phyloP scores from a whole-genome alignment of 2,113 vertebrate genomes.

The Cepphus grylle region DNA sequence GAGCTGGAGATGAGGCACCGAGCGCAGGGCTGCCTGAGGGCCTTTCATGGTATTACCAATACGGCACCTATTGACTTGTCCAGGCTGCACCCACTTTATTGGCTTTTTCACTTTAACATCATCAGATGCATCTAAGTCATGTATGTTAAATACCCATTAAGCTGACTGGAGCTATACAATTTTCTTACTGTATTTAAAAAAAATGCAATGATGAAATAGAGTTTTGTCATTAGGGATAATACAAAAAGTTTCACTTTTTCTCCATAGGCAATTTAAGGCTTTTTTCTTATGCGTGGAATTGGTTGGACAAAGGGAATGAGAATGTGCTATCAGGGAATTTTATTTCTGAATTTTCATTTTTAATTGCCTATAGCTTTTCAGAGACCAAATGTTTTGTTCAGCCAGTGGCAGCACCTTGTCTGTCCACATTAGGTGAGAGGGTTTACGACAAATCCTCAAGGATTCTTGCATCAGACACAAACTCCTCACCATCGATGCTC shows the following conservation, averaged over 20 bases:
- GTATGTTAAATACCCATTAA: not conserved
- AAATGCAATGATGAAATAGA: not conserved
- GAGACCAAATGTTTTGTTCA: not conserved
- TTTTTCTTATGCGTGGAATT: not conserved
- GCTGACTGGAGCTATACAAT: not conserved
- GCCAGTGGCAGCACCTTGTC: not conserved
- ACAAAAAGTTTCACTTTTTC: not conserved
- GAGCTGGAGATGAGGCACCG: not conserved
- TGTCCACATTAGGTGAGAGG: not conserved
- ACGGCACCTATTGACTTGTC: not conserved
- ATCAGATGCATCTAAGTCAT: not conserved
- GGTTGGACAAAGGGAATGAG: not conserved
- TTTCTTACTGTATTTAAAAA: not conserved
- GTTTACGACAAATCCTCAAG: not conserved
- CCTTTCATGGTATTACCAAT: not conserved
- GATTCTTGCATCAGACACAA: not conserved
- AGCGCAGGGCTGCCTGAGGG: not conserved
- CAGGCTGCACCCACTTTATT: not conserved
- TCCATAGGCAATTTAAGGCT: not conserved
- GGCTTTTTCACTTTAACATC: not conserved
- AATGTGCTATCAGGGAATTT: not conserved
- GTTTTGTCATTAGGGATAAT: not conserved
- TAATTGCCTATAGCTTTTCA: not conserved
- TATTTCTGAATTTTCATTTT: not conserved
- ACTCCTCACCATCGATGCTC: accelerated